A percentile compares a stretch with the other conserved stretches of the same genome.
These are phyloP conservation scores for Serranochromis macrocephalus DNA, from an alignment of 2,113 vertebrate species.

Conservation along the genomic window DNA sequence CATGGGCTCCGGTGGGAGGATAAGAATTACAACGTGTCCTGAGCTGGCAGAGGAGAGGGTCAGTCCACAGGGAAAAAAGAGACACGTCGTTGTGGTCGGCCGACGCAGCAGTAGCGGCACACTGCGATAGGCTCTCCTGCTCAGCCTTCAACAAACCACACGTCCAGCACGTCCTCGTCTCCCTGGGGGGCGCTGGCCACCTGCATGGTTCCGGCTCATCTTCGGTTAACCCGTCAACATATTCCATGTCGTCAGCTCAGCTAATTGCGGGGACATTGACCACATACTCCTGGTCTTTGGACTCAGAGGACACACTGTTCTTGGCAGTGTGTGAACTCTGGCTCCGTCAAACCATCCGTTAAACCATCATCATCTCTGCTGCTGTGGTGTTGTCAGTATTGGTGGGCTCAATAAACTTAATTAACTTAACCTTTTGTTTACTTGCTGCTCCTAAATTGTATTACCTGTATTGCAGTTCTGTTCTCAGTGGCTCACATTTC, in stretches of 20 bases:
- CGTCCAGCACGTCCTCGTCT: background rate
- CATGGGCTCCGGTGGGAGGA: background rate
- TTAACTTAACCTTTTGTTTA: background rate
- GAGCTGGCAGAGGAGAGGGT: background rate
- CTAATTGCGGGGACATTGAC: background rate
- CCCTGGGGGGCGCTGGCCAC: background rate
- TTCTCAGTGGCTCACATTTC: background rate
- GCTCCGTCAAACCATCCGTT: background rate
- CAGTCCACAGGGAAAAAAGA: fast-evolving
- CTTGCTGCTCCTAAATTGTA: background rate
- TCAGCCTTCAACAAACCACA: background rate
- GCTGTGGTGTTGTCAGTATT: fast-evolving
- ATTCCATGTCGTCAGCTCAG: background rate
- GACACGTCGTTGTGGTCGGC: background rate
- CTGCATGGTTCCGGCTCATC: fast-evolving
- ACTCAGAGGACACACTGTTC: background rate
- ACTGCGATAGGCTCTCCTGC: background rate
- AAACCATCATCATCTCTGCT: background rate
- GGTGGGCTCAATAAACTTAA: background rate
- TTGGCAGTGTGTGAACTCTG: background rate
- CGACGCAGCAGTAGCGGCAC: background rate
- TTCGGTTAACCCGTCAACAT: background rate
- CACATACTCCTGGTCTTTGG: background rate
- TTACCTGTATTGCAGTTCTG: background rate
- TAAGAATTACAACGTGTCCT: background rate